A percentile compares a stretch with the other conserved stretches of the same genome.
phyloP scores from a whole-genome alignment of 2,113 vertebrate genomes.

The Gnathonemus longibarbis region DNA sequence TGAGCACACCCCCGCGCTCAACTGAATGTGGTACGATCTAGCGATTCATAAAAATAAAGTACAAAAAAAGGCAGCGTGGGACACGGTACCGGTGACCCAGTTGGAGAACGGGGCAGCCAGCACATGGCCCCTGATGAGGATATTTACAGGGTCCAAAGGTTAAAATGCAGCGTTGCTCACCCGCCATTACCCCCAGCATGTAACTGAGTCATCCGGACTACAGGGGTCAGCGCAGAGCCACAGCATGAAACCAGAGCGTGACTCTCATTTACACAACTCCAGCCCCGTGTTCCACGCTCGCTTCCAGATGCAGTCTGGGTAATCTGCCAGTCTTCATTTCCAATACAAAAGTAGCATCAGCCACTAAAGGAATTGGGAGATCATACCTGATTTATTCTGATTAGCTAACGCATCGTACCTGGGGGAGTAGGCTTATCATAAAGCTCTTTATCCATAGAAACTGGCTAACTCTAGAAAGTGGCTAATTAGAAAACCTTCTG shows the following conservation, averaged over 20 bases:
- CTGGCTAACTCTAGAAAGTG: neutral
- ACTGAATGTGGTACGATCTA: neutral
- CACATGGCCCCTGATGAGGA: neutral
- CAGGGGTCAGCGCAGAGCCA: neutral
- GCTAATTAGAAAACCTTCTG: neutral
- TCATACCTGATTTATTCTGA: neutral
- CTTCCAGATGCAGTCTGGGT: neutral
- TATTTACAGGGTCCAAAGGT: neutral
- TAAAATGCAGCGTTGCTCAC: neutral
- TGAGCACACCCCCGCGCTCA: neutral
- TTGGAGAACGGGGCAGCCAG: neutral
- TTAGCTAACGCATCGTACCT: neutral
- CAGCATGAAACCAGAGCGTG: neutral
- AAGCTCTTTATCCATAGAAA: neutral
- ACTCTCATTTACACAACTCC: neutral
- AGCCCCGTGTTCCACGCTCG: neutral
- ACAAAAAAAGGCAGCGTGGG: neutral
- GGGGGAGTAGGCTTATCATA: neutral
- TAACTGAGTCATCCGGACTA: neutral
- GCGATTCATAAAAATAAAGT: neutral
- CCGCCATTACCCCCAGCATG: neutral
- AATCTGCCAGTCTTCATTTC: neutral
- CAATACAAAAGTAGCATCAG: neutral
- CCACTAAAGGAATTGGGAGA: neutral
- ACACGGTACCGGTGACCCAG: neutral